Evolutionary conservation across 2,797 vertebrate species (phyloP), one percentile per base, ranked within the genome.

Genomic region (Cirrhinus molitorella): DNA sequence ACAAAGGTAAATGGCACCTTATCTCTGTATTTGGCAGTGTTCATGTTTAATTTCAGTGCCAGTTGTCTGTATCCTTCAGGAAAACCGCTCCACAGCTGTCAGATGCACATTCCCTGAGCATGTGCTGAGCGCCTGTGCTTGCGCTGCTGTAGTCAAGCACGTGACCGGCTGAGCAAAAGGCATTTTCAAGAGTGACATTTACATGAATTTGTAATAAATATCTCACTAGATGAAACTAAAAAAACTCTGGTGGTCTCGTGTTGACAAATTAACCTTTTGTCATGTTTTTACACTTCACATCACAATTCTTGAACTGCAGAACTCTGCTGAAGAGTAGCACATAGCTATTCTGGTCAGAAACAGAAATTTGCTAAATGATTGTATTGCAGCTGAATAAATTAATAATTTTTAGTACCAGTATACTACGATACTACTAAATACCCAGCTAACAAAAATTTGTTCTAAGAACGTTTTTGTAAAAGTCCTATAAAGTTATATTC

Each of bases 121-220:
- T 2, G 2, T 2, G 6, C 28, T 10, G 17, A 40, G 37, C 9
- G 7, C 37, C 37, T 40, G 6, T 40, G 37, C 37, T 40, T 8
- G 37, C 16, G 0, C 14, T 71, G n/a, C 13, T 45, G 43, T 51
- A 49, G 28, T 34, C 12, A 14, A 73, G 49, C 47, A 73, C 0
- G 1, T 5, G 10, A n/a, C 19, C 25, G 12, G 10, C 28, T 34
- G 5, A 53, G 47, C 11, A 51, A 31, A 72, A 72, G 16, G 68
- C 23, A 72, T 19, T 72, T 16, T 57, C 1, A 59, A 43, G 3
- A 75, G 12, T 57, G 51, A 57, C 6, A 55, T 40, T 57, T 55
- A 71, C 70, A 76, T 23, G 28, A 12, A 75, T 75, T 75, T 43
- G n/a, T 25, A 75, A 75, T 43, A 59, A 57, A 75, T 57, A 43